These are phyloP conservation scores for Temnothorax longispinosus DNA, from an alignment of 1,140 invertebrate species.

Conservation along the genomic window DNA sequence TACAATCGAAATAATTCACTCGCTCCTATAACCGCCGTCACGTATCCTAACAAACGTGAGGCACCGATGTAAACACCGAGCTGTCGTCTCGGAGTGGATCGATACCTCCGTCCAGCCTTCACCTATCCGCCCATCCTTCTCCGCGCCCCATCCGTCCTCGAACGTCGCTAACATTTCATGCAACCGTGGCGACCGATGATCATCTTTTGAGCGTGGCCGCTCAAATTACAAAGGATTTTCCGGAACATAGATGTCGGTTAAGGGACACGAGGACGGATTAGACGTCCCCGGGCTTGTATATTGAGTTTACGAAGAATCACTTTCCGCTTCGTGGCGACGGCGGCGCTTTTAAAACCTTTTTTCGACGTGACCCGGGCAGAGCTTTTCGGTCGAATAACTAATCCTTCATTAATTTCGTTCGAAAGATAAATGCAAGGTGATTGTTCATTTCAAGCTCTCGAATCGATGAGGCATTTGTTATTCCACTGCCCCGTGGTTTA, in stretches of 20 bases:
- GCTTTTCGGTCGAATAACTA: not conserved
- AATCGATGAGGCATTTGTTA: not conserved
- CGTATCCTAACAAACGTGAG: conserved; percentile 52
- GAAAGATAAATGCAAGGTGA: not conserved
- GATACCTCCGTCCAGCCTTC: conserved; percentile 37
- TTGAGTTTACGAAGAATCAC: conserved; percentile 36
- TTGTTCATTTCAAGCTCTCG: not conserved
- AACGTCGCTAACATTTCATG: conserved; percentile 42
- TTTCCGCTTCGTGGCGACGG: conserved; percentile 5
- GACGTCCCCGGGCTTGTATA: conserved; percentile 16
- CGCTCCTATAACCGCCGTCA: conserved; percentile 45
- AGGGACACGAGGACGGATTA: conserved; percentile 41
- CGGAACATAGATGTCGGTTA: conserved; percentile 47
- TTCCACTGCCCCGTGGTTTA: not conserved
- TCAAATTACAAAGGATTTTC: conserved; percentile 54
- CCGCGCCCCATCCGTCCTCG: conserved; percentile 23
- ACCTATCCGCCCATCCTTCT: conserved; percentile 24
- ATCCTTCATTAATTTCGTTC: not conserved
- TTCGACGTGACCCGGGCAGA: not conserved
- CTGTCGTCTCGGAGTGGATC: conserved; percentile 57
- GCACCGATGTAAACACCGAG: conserved; percentile 49
- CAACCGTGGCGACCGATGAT: conserved; percentile 32
- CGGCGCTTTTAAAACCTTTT: not conserved
- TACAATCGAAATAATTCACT: conserved; percentile 54
- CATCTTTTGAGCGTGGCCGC: conserved; percentile 37